phyloP scores from a whole-genome alignment of 2,888 invertebrate genomes.

The Monochamus alternatus region DNA sequence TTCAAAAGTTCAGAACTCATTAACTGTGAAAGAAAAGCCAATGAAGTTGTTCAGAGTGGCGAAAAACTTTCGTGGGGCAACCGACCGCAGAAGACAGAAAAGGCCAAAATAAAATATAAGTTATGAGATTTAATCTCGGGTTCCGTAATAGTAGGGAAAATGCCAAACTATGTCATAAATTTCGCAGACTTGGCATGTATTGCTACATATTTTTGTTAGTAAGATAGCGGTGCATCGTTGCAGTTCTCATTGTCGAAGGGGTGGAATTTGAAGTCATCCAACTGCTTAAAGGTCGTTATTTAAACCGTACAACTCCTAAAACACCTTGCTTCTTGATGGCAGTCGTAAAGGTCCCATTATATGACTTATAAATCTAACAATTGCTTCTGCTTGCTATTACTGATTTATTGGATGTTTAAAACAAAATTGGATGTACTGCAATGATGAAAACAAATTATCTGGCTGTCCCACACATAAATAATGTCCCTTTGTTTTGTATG shows the following conservation, averaged over 20 bases:
- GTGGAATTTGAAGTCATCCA: constrained; percentile 32
- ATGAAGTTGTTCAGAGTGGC: constrained; percentile 57
- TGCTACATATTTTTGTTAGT: constrained; percentile 68
- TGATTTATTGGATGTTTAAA: constrained; percentile 56
- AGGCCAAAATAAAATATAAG: constrained; percentile 70
- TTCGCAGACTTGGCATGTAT: constrained; percentile 66
- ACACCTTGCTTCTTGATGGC: constrained; percentile 63
- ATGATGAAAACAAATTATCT: constrained; percentile 36
- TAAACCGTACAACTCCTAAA: constrained; percentile 45
- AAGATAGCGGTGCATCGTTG: constrained; percentile 64
- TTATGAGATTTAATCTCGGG: constrained; percentile 72
- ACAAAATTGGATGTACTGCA: constrained; percentile 33
- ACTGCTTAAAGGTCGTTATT: constrained; percentile 35
- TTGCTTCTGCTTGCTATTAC: constrained; percentile 58
- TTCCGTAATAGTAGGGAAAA: constrained; percentile 66
- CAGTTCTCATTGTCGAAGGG: constrained; percentile 52
- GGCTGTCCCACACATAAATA: constrained; percentile 29
- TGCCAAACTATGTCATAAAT: constrained; percentile 68
- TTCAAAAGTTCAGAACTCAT: constrained; percentile 60
- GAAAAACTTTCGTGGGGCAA: constrained; percentile 54
- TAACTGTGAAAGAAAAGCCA: constrained; percentile 65
- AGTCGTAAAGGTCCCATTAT: constrained; percentile 64
- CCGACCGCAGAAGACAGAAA: constrained; percentile 63
- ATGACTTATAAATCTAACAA: constrained; percentile 62
- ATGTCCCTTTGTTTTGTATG: constrained; percentile 30